phyloP scores from a whole-genome alignment of 2,888 invertebrate species.

The Dryobotodes eremita region DNA sequence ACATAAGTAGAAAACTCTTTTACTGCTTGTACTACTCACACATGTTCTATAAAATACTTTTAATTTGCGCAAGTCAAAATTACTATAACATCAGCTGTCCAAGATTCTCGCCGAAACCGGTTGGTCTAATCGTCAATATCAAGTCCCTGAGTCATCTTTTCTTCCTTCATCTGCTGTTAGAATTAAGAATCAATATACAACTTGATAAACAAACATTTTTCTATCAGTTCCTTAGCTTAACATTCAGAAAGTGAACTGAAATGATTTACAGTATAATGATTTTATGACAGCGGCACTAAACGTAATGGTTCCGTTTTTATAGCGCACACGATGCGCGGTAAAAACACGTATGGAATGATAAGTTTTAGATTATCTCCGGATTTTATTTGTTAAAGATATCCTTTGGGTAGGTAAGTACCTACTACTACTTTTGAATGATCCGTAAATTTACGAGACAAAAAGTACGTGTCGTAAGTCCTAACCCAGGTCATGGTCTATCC shows the following conservation, averaged over 20 bases:
- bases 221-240: conserved; percentile 1
- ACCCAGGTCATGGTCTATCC: no score
- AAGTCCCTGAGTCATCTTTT: background rate
- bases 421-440: background rate
- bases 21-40: background rate
- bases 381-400: background rate
- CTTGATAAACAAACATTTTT: conserved; percentile 2
- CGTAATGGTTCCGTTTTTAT: conserved; percentile 53
- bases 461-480: no score
- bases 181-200: background rate
- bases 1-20: no score
- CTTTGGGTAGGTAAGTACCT: background rate
- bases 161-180: background rate
- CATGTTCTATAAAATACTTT: background rate
- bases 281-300: conserved; percentile 55
- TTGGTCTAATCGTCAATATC: no score
- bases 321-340: conserved; percentile 2
- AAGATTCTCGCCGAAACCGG: background rate
- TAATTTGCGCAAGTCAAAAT: background rate
- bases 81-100: background rate
- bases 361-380: conserved; percentile 22
- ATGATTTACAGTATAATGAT: conserved; percentile 59
- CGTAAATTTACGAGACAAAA: no score
- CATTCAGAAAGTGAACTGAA: conserved; percentile 37
- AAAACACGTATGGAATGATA: conserved; percentile 27